These are phyloP conservation scores for Mirounga angustirostris DNA, from an alignment of 2,113 vertebrate species.

Conservation along the genomic window DNA sequence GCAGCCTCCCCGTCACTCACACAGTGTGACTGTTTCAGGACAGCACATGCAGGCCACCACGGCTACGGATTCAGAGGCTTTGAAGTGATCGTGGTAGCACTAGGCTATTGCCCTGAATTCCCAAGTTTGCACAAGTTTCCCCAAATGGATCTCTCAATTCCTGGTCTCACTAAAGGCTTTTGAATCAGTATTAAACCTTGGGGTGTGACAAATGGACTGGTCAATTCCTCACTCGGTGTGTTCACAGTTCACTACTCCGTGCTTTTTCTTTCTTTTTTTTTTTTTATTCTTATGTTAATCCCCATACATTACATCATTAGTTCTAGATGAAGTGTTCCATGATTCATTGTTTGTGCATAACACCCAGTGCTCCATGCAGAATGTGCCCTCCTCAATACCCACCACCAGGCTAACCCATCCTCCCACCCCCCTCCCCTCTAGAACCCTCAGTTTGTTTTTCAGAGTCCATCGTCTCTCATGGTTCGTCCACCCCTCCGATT, in stretches of 20 bases:
- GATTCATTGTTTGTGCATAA: no score
- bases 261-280: background rate
- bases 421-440: no score
- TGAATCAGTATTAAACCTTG: background rate
- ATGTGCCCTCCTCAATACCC: no score
- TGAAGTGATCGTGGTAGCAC: background rate
- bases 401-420: no score
- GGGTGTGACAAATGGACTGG: background rate
- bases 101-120: no score
- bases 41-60: background rate
- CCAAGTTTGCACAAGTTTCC: background rate
- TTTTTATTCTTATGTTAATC: no score
- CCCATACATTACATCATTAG: no score
- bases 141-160: background rate
- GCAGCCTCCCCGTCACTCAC: background rate
- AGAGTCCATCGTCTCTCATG: no score
- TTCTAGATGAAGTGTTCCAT: no score
- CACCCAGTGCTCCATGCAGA: no score
- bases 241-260: background rate
- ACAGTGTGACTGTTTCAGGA: fast-evolving
- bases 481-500: no score
- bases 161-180: background rate
- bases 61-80: background rate
- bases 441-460: no score
- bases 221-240: background rate